Conservation (phyloP, 1,140 invertebrate species). For the Calosoma granatense region DNA sequence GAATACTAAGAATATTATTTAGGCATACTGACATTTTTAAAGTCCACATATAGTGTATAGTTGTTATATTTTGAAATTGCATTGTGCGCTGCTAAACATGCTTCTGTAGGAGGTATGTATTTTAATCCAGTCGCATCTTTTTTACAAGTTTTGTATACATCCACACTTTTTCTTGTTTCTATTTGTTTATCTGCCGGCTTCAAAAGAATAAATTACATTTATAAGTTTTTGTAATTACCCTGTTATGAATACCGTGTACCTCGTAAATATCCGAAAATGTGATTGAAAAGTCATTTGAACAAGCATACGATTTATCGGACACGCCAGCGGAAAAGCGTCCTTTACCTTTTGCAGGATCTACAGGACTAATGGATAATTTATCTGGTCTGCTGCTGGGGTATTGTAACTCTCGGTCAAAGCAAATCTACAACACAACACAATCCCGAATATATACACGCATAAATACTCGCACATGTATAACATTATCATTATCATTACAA, state of each 20-base stretch:
- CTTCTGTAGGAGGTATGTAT: background rate
- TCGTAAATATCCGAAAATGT: too few species aligned
- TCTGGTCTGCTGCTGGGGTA: background rate
- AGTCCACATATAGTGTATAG: background rate
- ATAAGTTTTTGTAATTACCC: background rate
- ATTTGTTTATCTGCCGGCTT: background rate
- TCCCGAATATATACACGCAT: too few species aligned
- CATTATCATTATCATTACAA: too few species aligned
- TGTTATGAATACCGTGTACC: too few species aligned
- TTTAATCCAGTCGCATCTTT: background rate
- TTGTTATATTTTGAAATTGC: background rate
- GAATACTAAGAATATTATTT: too few species aligned
- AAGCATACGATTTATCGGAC: too few species aligned
- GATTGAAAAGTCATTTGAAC: too few species aligned
- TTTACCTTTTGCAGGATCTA: background rate
- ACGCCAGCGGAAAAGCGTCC: too few species aligned
- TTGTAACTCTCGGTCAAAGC: background rate
- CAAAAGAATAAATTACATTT: background rate
- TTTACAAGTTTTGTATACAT: background rate
- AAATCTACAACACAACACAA: too few species aligned
- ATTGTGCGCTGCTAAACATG: background rate
- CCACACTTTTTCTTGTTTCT: background rate
- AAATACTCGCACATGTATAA: too few species aligned
- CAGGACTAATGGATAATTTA: background rate
- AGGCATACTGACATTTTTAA: background rate